These are phyloP conservation scores for Dendropsophus ebraccatus DNA, from an alignment of 2,113 vertebrate species.

Conservation along the genomic window DNA sequence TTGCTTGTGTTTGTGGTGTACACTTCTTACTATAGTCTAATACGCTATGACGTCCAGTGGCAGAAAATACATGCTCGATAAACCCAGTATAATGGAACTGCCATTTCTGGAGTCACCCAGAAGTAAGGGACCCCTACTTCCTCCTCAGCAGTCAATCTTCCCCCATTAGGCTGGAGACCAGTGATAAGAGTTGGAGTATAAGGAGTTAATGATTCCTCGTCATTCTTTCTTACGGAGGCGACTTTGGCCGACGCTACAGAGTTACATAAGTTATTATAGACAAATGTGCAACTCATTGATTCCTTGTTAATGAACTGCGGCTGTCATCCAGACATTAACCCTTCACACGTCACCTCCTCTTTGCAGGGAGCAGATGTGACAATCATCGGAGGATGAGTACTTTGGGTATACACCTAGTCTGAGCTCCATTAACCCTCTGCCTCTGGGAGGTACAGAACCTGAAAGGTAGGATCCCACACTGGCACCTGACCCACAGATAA, in stretches of 20 bases:
- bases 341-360: not conserved
- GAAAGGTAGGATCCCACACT: not conserved
- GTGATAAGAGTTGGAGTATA: not conserved
- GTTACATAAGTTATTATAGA: not conserved
- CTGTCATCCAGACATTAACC: slow-evolving; percentile 3
- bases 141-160: too few relatives aligned
- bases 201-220: not conserved
- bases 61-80: too few relatives aligned
- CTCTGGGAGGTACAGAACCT: not conserved
- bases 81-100: too few relatives aligned
- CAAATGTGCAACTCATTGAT: slow-evolving; percentile 21
- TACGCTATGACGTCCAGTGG: too few relatives aligned
- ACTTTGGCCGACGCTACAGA: not conserved
- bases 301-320: slow-evolving; percentile 8
- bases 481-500: not conserved
- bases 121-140: too few relatives aligned
- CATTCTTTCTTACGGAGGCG: not conserved
- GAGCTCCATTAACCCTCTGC: not conserved
- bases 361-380: not conserved
- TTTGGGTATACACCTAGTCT: not conserved
- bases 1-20: too few relatives aligned
- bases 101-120: too few relatives aligned
- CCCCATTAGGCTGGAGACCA: not conserved
- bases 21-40: too few relatives aligned
- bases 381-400: not conserved